Evolutionary conservation across 1,140 invertebrate genomes (phyloP), one percentile per base, ranked within the genome.

Genomic region (Campodea augens): DNA sequence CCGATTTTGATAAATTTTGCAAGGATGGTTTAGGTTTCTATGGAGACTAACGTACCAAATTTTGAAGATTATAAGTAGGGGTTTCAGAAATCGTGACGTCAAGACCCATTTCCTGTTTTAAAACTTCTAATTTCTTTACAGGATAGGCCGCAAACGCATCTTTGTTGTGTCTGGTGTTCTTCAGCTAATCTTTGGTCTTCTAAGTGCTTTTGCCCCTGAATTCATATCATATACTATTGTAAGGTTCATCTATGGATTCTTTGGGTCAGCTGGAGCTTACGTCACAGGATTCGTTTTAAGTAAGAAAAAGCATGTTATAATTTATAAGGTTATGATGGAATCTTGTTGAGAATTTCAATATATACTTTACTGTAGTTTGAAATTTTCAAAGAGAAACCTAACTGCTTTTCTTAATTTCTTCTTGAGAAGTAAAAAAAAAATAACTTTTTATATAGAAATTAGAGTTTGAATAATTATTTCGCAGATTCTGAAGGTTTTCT

Each of bases 251-350:
- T 77, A 83, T 50, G 85, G 82, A 10, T 73, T 85, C 42, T 81
- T 84, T 38, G 81, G 79, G n/a, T 81, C 77, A 1, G 78, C 82
- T 3, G 84, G 84, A 1, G 71, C 80, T 10, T 87, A 85, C 52
- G 82, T 87, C 41, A 78, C 81, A 10, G 78, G 76, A 2, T 88
- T 88, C 57, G 83, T 88, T 1, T 57, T 89, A 10, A 78, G 67
- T 70, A 55, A 62, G 57, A 55, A 7, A 15, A n/a, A n/a, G n/a
- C n/a, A 20, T 18, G 4, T 23, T 46, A 23, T 25, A 23, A n/a
- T 44, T 44, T 23, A 22, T 25, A 19, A 19, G 15, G 40, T 27
- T 10, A 21, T 2, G 23, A 22, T 50, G 13, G 41, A 49, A 15
- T 32, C 10, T 32, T 10, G 10, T 32, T n/a, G 29, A 32, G 25